Evolutionary conservation across 2,797 vertebrate species (phyloP), one percentile per base, ranked within the genome.

Genomic region (Ateles fusciceps): DNA sequence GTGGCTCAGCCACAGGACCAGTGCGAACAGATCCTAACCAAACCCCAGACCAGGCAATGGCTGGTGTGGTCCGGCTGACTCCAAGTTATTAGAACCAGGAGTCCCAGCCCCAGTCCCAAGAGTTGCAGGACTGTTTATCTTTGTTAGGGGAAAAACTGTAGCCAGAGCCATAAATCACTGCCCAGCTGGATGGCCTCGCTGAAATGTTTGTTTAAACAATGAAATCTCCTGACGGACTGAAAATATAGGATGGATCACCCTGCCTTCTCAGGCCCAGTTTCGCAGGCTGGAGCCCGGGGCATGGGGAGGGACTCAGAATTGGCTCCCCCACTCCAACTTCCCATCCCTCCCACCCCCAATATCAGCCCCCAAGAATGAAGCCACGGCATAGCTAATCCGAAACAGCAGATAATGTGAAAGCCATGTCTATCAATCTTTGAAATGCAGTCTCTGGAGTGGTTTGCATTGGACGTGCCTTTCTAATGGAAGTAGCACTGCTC

Each of bases 131-230:
- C 90, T 98, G 98, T 98, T 98, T 98, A 98, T 97, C 98, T 98
- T 98, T 96, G 97, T 98, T 97, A 97, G 97, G 97, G 97, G 98
- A 98, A 98, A 98, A 98, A 98, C 98, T 98, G 93, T 97, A 98
- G 97, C 96, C 96, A 95, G 95, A 97, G 97, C 89, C 98, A 98
- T 98, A 98, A 98, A 98, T 98, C 98, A 98, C 95, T 98, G 97
- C 97, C 97, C 97, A 97, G 97, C 97, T 98, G 97, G 97, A 98
- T 96, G 94, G 96, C 96, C 98, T 97, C 78, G 83, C 96, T 97
- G 98, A 98, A 98, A 98, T 97, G 97, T 98, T 98, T 98, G 98
- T 98, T 98, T 98, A 98, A 98, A 98, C 97, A 98, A 95, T 96
- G 98, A 98, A 98, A 98, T 98, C 97, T 98, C 97, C 96, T 98